Evolutionary conservation across 2,113 vertebrate genomes (phyloP).

Genomic region (Arvicanthis niloticus): DNA sequence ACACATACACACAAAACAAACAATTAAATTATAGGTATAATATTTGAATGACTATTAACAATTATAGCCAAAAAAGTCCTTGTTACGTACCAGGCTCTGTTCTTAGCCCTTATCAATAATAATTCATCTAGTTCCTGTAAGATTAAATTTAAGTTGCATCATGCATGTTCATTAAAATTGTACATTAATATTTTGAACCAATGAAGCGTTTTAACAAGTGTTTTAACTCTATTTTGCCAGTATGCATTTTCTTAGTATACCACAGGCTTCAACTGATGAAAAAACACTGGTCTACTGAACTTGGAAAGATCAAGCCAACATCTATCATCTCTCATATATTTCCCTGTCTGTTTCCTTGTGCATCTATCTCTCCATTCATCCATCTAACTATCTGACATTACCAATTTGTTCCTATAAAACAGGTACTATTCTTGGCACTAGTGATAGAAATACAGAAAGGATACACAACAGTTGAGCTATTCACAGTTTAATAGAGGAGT

Average conservation of each 20-base stretch:
- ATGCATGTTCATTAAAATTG: not conserved
- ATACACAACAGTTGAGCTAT: not conserved
- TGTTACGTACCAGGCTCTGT: not conserved
- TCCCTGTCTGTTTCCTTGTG: not conserved
- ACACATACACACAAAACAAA: not conserved
- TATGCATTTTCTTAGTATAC: slow-evolving; percentile 30
- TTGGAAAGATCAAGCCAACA: not conserved
- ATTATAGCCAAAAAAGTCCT: not conserved
- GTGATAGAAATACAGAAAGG: not conserved
- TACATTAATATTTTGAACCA: slow-evolving; percentile 23
- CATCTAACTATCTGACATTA: not conserved
- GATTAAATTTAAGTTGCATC: not conserved
- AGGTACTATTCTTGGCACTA: not conserved
- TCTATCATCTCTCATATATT: not conserved
- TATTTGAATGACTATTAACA: slow-evolving; percentile 1
- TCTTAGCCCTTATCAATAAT: slow-evolving; percentile 16
- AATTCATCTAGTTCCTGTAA: slow-evolving; percentile 14
- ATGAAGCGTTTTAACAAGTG: not conserved
- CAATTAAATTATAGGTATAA: not conserved
- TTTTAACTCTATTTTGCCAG: not conserved
- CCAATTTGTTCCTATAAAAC: not conserved
- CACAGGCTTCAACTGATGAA: slow-evolving; percentile 41
- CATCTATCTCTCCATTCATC: not conserved
- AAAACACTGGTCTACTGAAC: not conserved
- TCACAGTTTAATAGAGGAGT: not conserved